Conservation (phyloP, 2,113 vertebrate genomes). For the Gavia stellata region DNA sequence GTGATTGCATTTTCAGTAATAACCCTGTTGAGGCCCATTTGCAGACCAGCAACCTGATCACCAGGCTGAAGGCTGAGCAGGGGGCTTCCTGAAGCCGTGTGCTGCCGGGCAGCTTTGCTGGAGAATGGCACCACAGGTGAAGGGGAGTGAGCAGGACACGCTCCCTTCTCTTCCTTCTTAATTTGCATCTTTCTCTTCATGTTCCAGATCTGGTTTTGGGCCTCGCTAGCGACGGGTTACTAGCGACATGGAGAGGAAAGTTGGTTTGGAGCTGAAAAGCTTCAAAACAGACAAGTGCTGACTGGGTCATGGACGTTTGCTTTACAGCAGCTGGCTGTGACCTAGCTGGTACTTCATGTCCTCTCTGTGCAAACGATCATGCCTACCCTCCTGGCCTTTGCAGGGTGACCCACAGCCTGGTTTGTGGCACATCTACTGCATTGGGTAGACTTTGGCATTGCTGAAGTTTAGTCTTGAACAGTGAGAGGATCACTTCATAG, state of each 20-base stretch:
- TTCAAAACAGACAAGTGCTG: not conserved
- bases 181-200: not conserved
- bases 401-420: not conserved
- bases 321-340: not conserved
- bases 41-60: not conserved
- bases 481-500: not conserved
- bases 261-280: not conserved
- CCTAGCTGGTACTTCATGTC: not conserved
- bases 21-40: not conserved
- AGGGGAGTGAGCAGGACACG: not conserved
- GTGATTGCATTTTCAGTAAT: not conserved
- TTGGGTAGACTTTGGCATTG: not conserved
- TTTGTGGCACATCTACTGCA: not conserved
- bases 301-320: not conserved
- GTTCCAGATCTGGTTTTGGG: not conserved
- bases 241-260: not conserved
- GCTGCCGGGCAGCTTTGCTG: not conserved
- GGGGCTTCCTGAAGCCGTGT: fast-evolving
- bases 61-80: not conserved
- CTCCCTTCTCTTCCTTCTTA: not conserved
- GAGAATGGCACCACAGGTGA: not conserved
- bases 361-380: not conserved
- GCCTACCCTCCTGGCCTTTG: not conserved
- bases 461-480: not conserved
- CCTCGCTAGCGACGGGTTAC: not conserved